A percentile compares a stretch with the other conserved stretches of the same genome.
phyloP scores from a whole-genome alignment of 2,888 invertebrate species.

The Pasiphila rectangulata region DNA sequence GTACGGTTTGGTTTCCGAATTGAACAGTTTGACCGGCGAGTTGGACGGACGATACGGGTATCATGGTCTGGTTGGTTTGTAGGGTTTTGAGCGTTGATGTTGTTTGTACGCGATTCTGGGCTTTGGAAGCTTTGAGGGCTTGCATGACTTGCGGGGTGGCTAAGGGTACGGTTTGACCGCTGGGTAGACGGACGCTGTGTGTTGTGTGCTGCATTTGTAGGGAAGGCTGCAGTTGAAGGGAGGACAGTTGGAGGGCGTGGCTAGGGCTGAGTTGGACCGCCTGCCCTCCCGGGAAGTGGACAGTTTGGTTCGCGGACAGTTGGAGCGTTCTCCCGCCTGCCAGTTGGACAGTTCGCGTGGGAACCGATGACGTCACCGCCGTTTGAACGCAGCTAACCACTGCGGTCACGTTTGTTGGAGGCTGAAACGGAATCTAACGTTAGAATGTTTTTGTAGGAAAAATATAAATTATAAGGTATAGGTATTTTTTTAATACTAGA shows the following conservation, averaged over 20 bases:
- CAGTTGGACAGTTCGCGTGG: conserved; percentile 61
- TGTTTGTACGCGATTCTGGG: conserved; percentile 44
- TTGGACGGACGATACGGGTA: conserved; percentile 65
- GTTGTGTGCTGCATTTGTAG: conserved; percentile 52
- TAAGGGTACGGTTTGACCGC: conserved; percentile 67
- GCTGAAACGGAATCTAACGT: conserved; percentile 42
- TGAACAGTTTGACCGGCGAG: conserved; percentile 63
- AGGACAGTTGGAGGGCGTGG: conserved; percentile 59
- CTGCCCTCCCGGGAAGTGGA: conserved; percentile 53
- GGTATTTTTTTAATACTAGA: not conserved
- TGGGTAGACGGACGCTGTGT: conserved; percentile 67
- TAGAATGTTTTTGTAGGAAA: too few species aligned
- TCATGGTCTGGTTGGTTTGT: conserved; percentile 46
- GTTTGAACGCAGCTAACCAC: conserved; percentile 56
- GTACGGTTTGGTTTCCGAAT: conserved; percentile 66
- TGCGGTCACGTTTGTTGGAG: conserved; percentile 44
- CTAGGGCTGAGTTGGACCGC: conserved; percentile 54
- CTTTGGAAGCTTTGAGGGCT: conserved; percentile 53
- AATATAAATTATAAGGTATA: too few species aligned
- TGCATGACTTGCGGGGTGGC: conserved; percentile 59
- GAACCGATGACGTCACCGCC: conserved; percentile 45
- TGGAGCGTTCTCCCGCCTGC: conserved; percentile 67
- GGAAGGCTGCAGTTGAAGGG: conserved; percentile 51
- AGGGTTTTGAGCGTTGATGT: conserved; percentile 46
- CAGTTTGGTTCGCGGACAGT: conserved; percentile 57